Percentiles rank a stretch among this genome's conserved stretches.
phyloP scores from a whole-genome alignment of 2,888 invertebrate species.

The Trichacis sp. region DNA sequence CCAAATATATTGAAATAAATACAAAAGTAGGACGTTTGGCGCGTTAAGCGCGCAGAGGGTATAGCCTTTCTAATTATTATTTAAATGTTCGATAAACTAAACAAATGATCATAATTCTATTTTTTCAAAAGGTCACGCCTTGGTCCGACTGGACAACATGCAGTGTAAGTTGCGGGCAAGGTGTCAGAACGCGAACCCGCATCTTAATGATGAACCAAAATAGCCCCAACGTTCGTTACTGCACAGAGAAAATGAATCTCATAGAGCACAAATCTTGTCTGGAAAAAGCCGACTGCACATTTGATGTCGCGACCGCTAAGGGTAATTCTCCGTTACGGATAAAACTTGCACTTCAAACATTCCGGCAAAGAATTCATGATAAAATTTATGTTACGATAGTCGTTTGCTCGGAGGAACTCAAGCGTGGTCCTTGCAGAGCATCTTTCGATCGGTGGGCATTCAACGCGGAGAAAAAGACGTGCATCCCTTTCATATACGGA shows the following conservation, averaged over 20 bases:
- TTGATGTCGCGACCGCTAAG: conserved; percentile 83
- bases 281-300: conserved; percentile 77
- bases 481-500: conserved; percentile 89
- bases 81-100: no score
- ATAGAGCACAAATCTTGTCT: conserved; percentile 81
- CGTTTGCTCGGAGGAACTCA: conserved; percentile 84
- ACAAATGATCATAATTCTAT: no score
- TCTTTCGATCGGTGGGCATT: conserved; percentile 90
- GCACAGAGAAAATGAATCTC: conserved; percentile 78
- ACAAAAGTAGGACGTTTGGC: no score
- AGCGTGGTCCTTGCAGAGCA: conserved; percentile 89
- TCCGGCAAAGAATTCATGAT: no score
- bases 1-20: no score
- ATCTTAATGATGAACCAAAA: conserved; percentile 77
- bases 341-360: no score
- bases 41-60: no score
- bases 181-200: conserved; percentile 80
- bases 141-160: conserved; percentile 96
- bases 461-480: conserved; percentile 79
- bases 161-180: conserved; percentile 88
- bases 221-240: conserved; percentile 72
- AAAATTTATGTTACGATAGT: no score
- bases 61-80: no score
- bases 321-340: conserved; percentile 73
- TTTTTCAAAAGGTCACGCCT: conserved; percentile 74